Base-by-base conservation (phyloP, 1,140 invertebrate species). In the Panagrolaimus sp. region DNA sequence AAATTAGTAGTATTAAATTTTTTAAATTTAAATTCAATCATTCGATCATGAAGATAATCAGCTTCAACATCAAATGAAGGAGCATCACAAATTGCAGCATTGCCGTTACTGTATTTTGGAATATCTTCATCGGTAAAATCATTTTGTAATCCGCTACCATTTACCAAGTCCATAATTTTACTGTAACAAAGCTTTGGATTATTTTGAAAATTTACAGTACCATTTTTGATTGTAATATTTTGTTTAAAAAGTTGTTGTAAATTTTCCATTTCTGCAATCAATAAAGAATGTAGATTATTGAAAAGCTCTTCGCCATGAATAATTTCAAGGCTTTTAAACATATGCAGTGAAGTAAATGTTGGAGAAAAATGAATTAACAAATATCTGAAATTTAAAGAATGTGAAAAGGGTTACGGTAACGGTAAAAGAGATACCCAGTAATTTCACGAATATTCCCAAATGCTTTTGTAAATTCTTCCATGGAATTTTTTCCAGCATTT, bases 121-220 rank as follows among this genome's bases (percentile, higher is more conserved):
- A 79, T 65, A 13, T 72, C 71, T 4, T 38, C 7, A 38, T n/a
- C n/a, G n/a, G n/a, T n/a, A n/a, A n/a, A n/a, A n/a, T 4, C 7
- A 38, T 38, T 38, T 13, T 57, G 20, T 20, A 73, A 14, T 23
- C 76, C 78, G 43, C 84, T 53, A 38, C 87, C 81, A 5, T 85
- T 80, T 5, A 84, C 61, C 48, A 91, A 83, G 14, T 84, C 85
- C 43, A 89, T 84, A 67, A 96, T 94, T 74, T 90, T 86, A 51
- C 84, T 89, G 67, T 88, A 84, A 83, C 95, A 98, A 0, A 98
- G 85, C 80, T 92, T 93, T n/a, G 91, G 90, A 84, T 98, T 98
- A 79, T 91, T 91, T 78, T 96, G 92, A 81, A 97, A 95, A 80
- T 90, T 91, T 1, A 96, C 85, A 46, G 87, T 88, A 9, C 92